Evolutionary conservation across 2,797 vertebrate genomes (phyloP), one percentile per base, ranked within the genome.

Genomic region (Poecilia velifera): DNA sequence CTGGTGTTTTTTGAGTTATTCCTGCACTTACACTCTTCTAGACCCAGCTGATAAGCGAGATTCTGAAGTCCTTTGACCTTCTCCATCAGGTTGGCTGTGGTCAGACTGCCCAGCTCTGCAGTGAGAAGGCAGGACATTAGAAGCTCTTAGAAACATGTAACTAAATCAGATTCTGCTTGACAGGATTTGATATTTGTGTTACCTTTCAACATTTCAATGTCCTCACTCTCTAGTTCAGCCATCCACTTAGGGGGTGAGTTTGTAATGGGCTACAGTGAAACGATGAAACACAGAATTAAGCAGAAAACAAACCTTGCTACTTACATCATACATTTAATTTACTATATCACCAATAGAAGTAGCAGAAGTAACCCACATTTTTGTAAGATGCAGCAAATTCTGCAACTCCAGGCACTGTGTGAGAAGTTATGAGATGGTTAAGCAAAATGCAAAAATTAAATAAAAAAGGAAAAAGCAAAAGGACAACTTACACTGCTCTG

Each of bases 151-250:
- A 25, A 43, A 9, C 13, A 36, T 43, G 34, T 12, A 49, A 76
- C 4, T 46, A 53, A 87, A 47, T 74, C 28, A 79, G 20, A 88
- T 77, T 13, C n/a, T 3, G 9, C 74, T 76, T 87, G 76, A 87
- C 25, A 51, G 45, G 76, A 89, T 82, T 79, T 82, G 28, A 57
- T 22, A 2, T 51, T 0, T 78, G 16, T 57, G 25, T 47, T 36
- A 99, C 98, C 98, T 96, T 98, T 99, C 84, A 99, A 93, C 98
- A 99, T 99, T 90, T 99, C 98, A 22, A 98, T 97, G 91, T 99
- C 98, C 87, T 99, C 98, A 64, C 96, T 97, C 92, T 99, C 98
- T 82, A 99, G 94, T 89, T 99, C 98, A 88, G 98, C 98, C 98
- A 99, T 99, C 98, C 98, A 99, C 88, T 99, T 99, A 1, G 97